Base-by-base conservation (phyloP, 2,888 invertebrate genomes). In the Xanthorhoe spadicearia region DNA sequence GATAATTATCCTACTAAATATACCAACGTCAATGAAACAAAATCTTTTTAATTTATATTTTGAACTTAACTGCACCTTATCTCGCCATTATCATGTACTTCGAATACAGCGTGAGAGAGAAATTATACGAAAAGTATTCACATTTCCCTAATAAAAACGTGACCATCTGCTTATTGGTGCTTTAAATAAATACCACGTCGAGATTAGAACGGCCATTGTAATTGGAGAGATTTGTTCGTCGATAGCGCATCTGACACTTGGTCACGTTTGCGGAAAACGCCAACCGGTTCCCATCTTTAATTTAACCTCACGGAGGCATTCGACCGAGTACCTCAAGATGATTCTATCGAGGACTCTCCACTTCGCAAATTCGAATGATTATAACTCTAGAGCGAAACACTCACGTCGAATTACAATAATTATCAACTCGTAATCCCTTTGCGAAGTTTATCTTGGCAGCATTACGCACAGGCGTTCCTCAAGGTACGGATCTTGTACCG, bases 231-330 rank as follows among this genome's bases (percentile, higher is more conserved):
- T 81, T 74, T 68, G 72, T 69, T 66, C 76, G 66, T 71, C 71
- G 79, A 81, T 81, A 78, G 68, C 61, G 69, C 69, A 67, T 66
- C 69, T 66, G 73, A 68, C 76, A 77, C 81, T 81, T 71, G 60
- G 73, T 75, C 79, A 81, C 81, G 81, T 77, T 75, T 75, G 66
- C 73, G 75, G 72, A 72, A 71, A 77, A 77, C 74, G 75, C 72
- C 74, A 73, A 75, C 68, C 76, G 71, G 72, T 75, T 75, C 72
- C 74, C 71, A 70, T 73, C 75, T 65, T 74, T 76, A 76, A 77
- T 76, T 78, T 74, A 76, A 79, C 76, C 66, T 73, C 74, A 72
- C 69, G 68, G 63, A 73, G 72, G 64, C 71, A 74, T 74, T 77
- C 57, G 60, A 72, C 71, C 65, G 74, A 70, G 74, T 70, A 74